Evolutionary conservation across 1,140 invertebrate species (phyloP).

Genomic region (Drosophila saltans): DNA sequence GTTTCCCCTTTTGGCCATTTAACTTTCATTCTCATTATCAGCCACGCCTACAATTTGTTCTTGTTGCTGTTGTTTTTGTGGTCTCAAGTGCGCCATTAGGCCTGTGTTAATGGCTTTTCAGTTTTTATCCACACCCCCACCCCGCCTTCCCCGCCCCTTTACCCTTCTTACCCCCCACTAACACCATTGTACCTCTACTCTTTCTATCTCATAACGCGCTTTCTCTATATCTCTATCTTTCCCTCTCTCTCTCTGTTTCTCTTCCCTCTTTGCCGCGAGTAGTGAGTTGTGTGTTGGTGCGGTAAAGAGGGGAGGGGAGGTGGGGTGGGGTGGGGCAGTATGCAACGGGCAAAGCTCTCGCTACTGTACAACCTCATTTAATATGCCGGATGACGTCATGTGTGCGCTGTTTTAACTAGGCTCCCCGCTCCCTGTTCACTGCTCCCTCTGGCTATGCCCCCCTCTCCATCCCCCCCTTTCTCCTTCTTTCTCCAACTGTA

Average conservation of each 20-base stretch:
- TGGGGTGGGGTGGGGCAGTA: constrained; percentile 32
- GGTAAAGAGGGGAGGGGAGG: not conserved
- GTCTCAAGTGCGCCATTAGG: constrained; percentile 78
- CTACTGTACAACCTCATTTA: constrained; percentile 68
- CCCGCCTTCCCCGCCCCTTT: not conserved
- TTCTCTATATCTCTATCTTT: constrained; percentile 14
- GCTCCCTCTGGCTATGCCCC: constrained; percentile 3
- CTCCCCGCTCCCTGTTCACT: constrained; percentile 9
- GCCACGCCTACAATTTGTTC: constrained; percentile 33
- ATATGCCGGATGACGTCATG: constrained; percentile 78
- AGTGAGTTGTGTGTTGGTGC: not conserved
- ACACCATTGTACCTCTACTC: not conserved
- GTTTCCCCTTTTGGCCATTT: constrained; percentile 56
- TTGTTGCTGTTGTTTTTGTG: constrained; percentile 5
- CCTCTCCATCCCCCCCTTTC: constrained; percentile 21
- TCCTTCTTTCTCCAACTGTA: too few relatives aligned
- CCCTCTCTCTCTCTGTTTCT: not conserved
- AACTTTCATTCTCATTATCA: constrained; percentile 64
- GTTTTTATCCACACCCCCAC: constrained; percentile 7
- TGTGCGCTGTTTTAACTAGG: constrained; percentile 55
- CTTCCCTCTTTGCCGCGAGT: not conserved
- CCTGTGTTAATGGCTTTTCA: constrained; percentile 76
- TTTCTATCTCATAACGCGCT: not conserved
- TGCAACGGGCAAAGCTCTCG: constrained; percentile 48
- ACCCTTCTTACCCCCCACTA: too few relatives aligned